Conservation (phyloP, 2,113 vertebrate species). For the Bothrops jararaca region DNA sequence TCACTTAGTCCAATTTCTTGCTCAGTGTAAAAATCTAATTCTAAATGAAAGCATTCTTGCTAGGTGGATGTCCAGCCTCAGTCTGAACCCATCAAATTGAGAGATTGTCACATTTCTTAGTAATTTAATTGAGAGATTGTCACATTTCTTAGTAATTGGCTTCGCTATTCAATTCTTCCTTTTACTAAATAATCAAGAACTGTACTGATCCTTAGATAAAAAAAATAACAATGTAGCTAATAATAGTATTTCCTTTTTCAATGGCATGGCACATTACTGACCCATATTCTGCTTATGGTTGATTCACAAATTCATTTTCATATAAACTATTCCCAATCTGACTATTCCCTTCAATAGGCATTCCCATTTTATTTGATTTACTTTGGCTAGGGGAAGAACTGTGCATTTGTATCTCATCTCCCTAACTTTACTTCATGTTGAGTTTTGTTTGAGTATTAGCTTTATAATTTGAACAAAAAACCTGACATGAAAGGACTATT, state of each 20-base stretch:
- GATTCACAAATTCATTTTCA: not conserved
- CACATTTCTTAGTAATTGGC: not conserved
- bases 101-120: not conserved
- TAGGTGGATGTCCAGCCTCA: not conserved
- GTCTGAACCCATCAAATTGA: not conserved
- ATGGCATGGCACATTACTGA: not conserved
- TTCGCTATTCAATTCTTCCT: not conserved
- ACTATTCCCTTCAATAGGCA: not conserved
- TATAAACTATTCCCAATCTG: not conserved
- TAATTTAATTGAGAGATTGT: not conserved
- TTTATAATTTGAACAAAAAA: not conserved
- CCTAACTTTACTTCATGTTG: not conserved
- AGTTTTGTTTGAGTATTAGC: not conserved
- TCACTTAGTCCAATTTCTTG: not conserved
- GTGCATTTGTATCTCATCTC: not conserved
- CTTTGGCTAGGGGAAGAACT: not conserved
- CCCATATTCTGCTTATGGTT: not conserved
- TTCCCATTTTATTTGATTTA: not conserved
- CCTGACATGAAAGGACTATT: not conserved
- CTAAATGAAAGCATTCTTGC: not conserved
- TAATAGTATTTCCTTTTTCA: not conserved
- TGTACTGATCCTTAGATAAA: not conserved
- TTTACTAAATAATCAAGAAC: not conserved
- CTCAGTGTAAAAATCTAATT: not conserved
- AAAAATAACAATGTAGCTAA: not conserved